Evolutionary conservation across 2,113 vertebrate species (phyloP).

Genomic region (Raja brachyura): DNA sequence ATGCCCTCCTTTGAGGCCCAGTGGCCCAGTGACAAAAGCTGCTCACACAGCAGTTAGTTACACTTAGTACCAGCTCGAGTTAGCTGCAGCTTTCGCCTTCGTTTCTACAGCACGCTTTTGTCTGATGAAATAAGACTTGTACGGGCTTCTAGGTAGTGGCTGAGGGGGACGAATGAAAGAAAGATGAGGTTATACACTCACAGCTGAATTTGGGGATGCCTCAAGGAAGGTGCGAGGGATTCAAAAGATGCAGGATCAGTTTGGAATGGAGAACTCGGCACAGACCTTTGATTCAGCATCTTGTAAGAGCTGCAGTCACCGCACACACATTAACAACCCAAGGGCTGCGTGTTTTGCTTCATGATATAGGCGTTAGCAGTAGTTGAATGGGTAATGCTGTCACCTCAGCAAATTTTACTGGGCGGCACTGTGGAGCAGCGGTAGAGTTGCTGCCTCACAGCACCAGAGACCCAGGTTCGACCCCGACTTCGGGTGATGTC

Average conservation of each 20-base stretch:
- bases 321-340: neutral
- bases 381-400: neutral
- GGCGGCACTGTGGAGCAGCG: too few species aligned
- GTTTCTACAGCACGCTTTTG: slow-evolving; percentile 30
- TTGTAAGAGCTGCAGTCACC: neutral
- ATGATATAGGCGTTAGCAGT: neutral
- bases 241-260: neutral
- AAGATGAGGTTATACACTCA: neutral
- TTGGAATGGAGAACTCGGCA: neutral
- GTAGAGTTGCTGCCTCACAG: too few species aligned
- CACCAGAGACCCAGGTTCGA: too few species aligned
- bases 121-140: slow-evolving; percentile 24
- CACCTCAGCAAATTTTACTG: neutral
- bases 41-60: slow-evolving; percentile 33
- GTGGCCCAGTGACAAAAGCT: neutral
- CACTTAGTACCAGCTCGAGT: slow-evolving; percentile 32
- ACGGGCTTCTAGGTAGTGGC: neutral
- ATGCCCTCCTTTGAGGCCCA: slow-evolving; percentile 12
- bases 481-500: too few species aligned
- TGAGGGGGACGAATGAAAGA: neutral
- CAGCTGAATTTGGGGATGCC: neutral
- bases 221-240: neutral
- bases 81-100: slow-evolving; percentile 25
- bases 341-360: neutral
- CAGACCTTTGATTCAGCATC: neutral